Base-by-base conservation (phyloP, 2,888 invertebrate species). In the Drosophila colorata region DNA sequence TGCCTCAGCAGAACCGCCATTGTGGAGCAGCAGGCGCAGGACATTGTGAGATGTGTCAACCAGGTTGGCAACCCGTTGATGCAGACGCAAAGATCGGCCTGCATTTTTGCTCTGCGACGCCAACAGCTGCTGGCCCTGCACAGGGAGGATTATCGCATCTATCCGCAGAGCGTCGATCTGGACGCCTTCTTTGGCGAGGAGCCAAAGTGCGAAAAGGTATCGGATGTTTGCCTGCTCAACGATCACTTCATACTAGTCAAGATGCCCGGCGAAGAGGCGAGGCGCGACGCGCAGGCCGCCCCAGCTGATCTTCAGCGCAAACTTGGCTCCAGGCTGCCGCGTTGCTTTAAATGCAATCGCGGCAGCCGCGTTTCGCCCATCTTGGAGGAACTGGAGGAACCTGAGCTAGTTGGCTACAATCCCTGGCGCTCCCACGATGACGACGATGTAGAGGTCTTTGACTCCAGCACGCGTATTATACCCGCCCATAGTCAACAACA, bases 201-300 rank as follows among this genome's bases (percentile, higher is more conserved):
- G 20, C 73, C 71, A 31, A 81, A 69, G 47, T 80, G 69, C 51
- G 85, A 83, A 8, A 82, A 78, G 38, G 78, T 92, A 0, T 90
- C 91, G 6, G 90, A 91, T 68, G 82, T 90, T 38, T 90, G 90
- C 51, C 66, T 90, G 23, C 80, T 91, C 57, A 91, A 91, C 60
- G 90, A 91, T 77, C 87, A 91, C 60, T 91, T 77, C 31, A 91
- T 91, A n/a, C 75, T 91, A 59, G 91, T 92, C 9, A 90, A 91
- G 64, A 88, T 91, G 78, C 90, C 91, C 33, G 13, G 11, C 11
- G 11, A 31, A 3, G 11, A 11, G 16, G 9, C 4, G 18, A n/a
- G 23, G 14, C 6, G n/a, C 8, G 44, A n/a, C 16, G 16, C 7
- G n/a, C 46, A n/a, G 52, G 49, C 66, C 1, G 25, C 49, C 11